Conservation (phyloP, 1,140 invertebrate species). For the Cephus cinctus region DNA sequence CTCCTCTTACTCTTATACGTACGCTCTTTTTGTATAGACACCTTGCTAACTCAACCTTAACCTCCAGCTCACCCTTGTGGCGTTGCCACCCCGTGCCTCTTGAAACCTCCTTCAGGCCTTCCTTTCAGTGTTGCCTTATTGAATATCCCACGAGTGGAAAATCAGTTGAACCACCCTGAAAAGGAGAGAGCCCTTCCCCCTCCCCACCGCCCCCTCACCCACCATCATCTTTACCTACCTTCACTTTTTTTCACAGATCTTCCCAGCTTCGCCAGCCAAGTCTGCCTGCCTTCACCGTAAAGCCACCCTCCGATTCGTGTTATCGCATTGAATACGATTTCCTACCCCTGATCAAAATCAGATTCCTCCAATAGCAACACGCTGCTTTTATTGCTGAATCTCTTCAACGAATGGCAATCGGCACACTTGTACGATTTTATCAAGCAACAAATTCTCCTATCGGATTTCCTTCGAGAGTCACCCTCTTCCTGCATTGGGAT, state of each 20-base stretch:
- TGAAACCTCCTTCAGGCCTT: conserved; percentile 31
- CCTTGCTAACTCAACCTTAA: no score
- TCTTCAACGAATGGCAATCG: no score
- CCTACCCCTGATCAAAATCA: conserved; percentile 44
- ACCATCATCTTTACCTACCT: conserved; percentile 19
- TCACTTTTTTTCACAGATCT: conserved; percentile 9
- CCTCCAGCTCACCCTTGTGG: conserved; percentile 7
- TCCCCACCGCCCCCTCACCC: conserved; percentile 18
- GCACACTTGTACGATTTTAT: neutral
- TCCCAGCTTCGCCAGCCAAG: conserved; percentile 14
- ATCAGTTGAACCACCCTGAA: conserved; percentile 49
- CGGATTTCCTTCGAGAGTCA: no score
- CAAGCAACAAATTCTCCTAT: conserved; percentile 25
- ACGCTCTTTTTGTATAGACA: conserved; percentile 26
- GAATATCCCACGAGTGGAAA: conserved; percentile 56
- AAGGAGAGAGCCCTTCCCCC: conserved; percentile 33
- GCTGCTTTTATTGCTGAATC: no score
- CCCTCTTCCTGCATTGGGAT: no score
- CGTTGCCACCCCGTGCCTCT: conserved; percentile 19
- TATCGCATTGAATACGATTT: conserved; percentile 46
- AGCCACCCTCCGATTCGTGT: conserved; percentile 28
- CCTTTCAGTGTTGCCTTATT: conserved; percentile 52
- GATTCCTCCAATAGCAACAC: no score
- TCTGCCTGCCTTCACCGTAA: neutral
- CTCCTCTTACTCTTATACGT: conserved; percentile 19